These are phyloP conservation scores for Potorous gilbertii DNA, from an alignment of 2,797 vertebrate genomes.

Conservation along the genomic window DNA sequence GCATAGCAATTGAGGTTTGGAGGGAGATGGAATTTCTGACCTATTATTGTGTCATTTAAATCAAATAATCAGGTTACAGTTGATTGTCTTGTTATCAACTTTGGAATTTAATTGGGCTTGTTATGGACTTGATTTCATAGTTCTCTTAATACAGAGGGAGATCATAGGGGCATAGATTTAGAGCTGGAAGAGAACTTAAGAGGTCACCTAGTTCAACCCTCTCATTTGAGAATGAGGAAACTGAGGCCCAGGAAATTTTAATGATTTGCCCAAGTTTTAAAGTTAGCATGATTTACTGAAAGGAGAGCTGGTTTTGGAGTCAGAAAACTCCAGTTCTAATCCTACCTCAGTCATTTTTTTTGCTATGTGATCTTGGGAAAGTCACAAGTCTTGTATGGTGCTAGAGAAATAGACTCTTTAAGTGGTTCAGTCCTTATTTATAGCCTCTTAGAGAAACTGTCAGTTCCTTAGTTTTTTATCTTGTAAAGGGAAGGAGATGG, in stretches of 20 bases:
- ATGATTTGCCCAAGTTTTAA: not conserved
- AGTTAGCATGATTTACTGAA: not conserved
- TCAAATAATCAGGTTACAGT: not conserved
- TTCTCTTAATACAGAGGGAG: not conserved
- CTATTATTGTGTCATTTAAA: not conserved
- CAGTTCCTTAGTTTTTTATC: not conserved
- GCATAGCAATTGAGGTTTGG: accelerated
- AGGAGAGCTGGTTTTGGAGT: not conserved
- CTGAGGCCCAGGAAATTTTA: not conserved
- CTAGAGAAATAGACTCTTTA: not conserved
- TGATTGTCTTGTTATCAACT: not conserved
- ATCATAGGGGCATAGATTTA: not conserved
- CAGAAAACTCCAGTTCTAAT: not conserved
- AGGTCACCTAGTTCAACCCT: not conserved
- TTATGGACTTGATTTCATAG: not conserved
- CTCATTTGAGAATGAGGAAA: not conserved
- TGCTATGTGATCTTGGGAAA: not conserved
- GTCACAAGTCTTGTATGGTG: not conserved
- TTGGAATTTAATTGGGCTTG: not conserved
- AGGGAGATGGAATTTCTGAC: not conserved
- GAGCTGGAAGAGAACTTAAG: not conserved
- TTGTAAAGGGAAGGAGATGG: not conserved
- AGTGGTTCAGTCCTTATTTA: not conserved
- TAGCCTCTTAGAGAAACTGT: not conserved
- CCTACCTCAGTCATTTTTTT: not conserved